A percentile compares a stretch with the other conserved stretches of the same genome.
phyloP scores from a whole-genome alignment of 2,888 invertebrate species.

The Omphaloscelis lunosa region DNA sequence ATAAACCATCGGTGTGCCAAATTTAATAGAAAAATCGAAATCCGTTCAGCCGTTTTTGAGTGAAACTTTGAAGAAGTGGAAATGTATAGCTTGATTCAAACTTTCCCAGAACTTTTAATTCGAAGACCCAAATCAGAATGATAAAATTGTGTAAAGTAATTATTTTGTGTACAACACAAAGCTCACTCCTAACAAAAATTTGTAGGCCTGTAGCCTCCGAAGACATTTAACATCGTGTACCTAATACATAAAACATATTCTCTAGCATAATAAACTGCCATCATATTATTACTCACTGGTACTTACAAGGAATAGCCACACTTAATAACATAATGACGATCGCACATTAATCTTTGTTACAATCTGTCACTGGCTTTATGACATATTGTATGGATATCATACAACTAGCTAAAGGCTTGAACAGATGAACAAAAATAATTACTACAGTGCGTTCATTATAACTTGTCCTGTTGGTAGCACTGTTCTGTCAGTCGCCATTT shows the following conservation, averaged over 20 bases:
- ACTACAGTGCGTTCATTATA: too few species aligned
- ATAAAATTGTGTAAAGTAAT: background rate
- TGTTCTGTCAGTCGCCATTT: too few species aligned
- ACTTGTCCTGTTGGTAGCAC: too few species aligned
- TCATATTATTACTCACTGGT: slow-evolving; percentile 8
- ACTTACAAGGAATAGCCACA: slow-evolving; percentile 22
- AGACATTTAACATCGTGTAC: background rate
- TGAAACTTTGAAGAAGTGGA: too few species aligned
- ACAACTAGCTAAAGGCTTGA: slow-evolving; percentile 28
- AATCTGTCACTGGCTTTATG: slow-evolving; percentile 55
- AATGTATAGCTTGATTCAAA: too few species aligned
- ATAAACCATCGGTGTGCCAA: too few species aligned
- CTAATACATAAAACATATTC: slow-evolving; percentile 15
- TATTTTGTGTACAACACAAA: background rate
- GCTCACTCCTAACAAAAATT: background rate
- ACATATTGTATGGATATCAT: slow-evolving; percentile 47
- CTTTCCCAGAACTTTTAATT: too few species aligned
- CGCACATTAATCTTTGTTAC: slow-evolving; percentile 31
- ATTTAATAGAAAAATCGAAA: too few species aligned
- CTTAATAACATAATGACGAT: slow-evolving; percentile 17
- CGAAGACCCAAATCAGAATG: too few species aligned
- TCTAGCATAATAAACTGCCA: background rate
- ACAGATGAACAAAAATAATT: background rate
- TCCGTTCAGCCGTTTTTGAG: too few species aligned
- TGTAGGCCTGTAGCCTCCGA: background rate